Percentiles rank a stretch among this genome's conserved stretches.
Conservation (phyloP, 2,888 invertebrate species). For the Deroplatys truncata region DNA sequence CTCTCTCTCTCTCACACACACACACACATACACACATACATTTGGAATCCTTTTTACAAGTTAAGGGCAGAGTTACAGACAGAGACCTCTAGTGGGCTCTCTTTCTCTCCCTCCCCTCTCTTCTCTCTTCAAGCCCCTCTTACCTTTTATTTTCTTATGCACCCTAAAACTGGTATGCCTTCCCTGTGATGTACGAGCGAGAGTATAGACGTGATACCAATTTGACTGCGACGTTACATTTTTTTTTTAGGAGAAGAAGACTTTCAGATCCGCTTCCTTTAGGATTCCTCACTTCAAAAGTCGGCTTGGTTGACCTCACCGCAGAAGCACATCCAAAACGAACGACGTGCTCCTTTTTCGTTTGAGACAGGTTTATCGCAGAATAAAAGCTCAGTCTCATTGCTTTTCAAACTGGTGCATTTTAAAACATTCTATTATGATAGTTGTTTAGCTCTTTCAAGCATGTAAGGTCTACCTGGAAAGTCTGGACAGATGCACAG, state of each 20-base stretch:
- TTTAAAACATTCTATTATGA: no score
- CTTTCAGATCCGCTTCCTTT: not conserved
- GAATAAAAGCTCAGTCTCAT: no score
- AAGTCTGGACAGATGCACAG: no score
- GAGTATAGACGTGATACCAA: not conserved
- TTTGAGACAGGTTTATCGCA: no score
- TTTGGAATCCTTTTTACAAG: not conserved
- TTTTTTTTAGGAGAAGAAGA: not conserved
- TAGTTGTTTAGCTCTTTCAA: no score
- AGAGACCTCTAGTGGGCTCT: not conserved
- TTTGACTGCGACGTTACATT: not conserved
- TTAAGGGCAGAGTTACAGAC: not conserved
- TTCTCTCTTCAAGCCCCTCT: not conserved
- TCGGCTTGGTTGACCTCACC: not conserved
- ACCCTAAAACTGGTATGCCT: not conserved
- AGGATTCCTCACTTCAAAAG: not conserved
- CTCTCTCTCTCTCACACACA: not conserved
- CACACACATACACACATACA: not conserved
- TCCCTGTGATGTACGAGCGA: not conserved
- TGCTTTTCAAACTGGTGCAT: no score
- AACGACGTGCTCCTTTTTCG: not conserved
- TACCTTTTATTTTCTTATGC: not conserved
- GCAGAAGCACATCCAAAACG: not conserved
- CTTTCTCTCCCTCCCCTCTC: no score
- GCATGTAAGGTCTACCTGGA: no score